Conservation (phyloP, 2,797 vertebrate genomes). For the Nannoperca australis region DNA sequence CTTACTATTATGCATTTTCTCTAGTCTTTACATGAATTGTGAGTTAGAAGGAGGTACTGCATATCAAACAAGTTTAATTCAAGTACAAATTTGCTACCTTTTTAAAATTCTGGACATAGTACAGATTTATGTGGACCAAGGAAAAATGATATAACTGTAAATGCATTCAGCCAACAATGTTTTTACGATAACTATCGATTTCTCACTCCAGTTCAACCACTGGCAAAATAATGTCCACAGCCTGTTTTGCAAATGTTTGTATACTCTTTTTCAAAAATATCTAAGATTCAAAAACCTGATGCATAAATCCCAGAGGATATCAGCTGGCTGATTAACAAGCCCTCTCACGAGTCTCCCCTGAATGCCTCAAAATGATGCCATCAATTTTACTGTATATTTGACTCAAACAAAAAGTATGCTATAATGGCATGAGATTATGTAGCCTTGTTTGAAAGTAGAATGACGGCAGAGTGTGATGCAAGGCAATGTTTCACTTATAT, state of each 20-base stretch:
- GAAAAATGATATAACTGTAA: background rate
- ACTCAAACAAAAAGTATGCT: background rate
- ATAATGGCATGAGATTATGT: background rate
- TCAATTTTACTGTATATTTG: background rate
- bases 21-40: background rate
- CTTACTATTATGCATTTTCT: background rate
- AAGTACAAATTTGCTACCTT: no score
- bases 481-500: background rate
- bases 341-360: background rate
- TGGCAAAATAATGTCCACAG: background rate
- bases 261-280: background rate
- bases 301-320: background rate
- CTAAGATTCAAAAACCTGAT: background rate
- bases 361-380: background rate
- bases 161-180: background rate
- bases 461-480: background rate
- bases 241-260: background rate
- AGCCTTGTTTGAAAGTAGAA: background rate
- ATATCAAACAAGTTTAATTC: background rate
- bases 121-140: background rate
- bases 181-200: constrained; percentile 9
- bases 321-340: constrained; percentile 9
- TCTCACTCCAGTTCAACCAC: constrained; percentile 8
- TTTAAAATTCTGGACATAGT: background rate
- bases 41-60: background rate